A percentile compares a stretch with the other conserved stretches of the same genome.
phyloP scores from a whole-genome alignment of 2,797 vertebrate species.

The Lutjanus campechanus region DNA sequence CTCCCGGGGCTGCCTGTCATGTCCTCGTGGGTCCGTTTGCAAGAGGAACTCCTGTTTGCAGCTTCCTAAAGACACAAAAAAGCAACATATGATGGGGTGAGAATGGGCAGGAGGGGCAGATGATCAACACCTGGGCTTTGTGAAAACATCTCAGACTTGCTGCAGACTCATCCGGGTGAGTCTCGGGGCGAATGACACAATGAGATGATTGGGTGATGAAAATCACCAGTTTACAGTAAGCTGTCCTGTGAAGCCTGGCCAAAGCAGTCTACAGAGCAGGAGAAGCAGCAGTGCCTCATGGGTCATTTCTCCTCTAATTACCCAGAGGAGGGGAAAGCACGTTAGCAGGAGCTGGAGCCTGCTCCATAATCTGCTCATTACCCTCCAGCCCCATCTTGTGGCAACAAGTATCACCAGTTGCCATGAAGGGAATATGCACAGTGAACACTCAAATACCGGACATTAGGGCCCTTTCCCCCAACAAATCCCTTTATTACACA shows the following conservation, averaged over 20 bases:
- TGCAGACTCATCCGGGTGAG: slow-evolving; percentile 39
- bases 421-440: neutral
- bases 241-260: slow-evolving; percentile 68
- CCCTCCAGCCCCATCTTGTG: slow-evolving; percentile 79
- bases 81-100: neutral
- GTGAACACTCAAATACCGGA: neutral
- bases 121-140: slow-evolving; percentile 31
- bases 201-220: slow-evolving; percentile 64
- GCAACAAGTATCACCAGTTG: slow-evolving; percentile 17
- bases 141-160: slow-evolving; percentile 18
- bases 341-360: slow-evolving; percentile 41
- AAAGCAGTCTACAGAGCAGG: slow-evolving; percentile 66
- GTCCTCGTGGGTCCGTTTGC: slow-evolving; percentile 75
- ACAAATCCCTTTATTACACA: slow-evolving; percentile 1
- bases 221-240: slow-evolving; percentile 77
- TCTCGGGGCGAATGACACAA: slow-evolving; percentile 26
- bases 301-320: slow-evolving; percentile 81
- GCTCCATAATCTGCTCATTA: slow-evolving; percentile 35
- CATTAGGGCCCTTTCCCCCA: neutral
- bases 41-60: slow-evolving; percentile 42
- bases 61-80: slow-evolving; percentile 58
- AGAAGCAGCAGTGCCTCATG: slow-evolving; percentile 70
- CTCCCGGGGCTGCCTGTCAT: slow-evolving; percentile 45
- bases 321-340: slow-evolving; percentile 62
- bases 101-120: neutral